phyloP scores from a whole-genome alignment of 2,113 vertebrate genomes.

The Melierax canorus region DNA sequence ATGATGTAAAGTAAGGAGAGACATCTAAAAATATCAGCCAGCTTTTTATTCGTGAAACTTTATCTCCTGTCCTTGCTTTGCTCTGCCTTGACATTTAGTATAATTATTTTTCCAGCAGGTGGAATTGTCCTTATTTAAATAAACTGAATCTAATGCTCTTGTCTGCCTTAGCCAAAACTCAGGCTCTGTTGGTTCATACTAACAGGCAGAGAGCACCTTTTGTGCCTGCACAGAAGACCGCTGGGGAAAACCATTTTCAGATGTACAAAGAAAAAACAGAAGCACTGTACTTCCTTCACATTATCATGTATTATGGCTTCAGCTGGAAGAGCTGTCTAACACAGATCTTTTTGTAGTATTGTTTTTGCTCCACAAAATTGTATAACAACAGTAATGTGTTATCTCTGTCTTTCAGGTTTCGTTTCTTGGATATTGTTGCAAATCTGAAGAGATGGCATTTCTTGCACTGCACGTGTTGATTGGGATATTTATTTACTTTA shows the following conservation, averaged over 20 bases:
- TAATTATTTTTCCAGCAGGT: conserved; percentile 64
- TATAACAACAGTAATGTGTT: conserved; percentile 7
- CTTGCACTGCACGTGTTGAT: conserved; percentile 53
- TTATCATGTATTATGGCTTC: neutral
- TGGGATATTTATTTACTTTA: conserved; percentile 70
- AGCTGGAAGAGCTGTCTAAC: neutral
- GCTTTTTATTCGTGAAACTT: conserved; percentile 45
- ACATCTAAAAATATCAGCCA: conserved; percentile 52
- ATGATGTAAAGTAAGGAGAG: conserved; percentile 7
- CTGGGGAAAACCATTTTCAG: neutral
- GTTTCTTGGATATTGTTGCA: conserved; percentile 58
- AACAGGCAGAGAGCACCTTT: neutral
- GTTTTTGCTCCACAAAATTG: neutral
- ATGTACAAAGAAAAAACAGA: neutral
- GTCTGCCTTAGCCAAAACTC: neutral
- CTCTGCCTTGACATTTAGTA: conserved; percentile 59
- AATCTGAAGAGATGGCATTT: conserved; percentile 72
- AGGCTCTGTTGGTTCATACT: neutral
- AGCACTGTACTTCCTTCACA: conserved; percentile 15
- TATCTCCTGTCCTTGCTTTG: conserved; percentile 51
- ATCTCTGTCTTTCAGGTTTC: conserved; percentile 62
- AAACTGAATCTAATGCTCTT: neutral
- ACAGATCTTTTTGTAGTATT: neutral
- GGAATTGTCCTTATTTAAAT: conserved; percentile 59
- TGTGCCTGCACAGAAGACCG: neutral